These are phyloP conservation scores for Rhinoderma darwinii DNA, from an alignment of 2,113 vertebrate genomes.

Conservation along the genomic window DNA sequence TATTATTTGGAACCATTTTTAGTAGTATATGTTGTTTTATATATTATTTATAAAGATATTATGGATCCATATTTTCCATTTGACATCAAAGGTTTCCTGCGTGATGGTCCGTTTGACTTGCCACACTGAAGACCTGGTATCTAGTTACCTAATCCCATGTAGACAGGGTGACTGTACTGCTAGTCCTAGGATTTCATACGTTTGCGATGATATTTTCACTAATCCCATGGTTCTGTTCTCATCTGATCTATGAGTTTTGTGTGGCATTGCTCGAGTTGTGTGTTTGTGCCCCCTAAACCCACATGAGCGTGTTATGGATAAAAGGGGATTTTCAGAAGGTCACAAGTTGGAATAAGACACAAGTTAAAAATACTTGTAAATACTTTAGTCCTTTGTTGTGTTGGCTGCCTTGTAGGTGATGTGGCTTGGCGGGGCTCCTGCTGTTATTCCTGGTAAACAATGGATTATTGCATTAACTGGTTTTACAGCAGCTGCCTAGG, in stretches of 20 bases:
- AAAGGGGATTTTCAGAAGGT: conserved; percentile 45
- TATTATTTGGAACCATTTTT: not conserved
- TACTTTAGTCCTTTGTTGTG: conserved; percentile 22
- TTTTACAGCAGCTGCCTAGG: not conserved
- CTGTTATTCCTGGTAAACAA: conserved; percentile 41
- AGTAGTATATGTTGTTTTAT: not conserved
- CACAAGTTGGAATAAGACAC: conserved; percentile 21
- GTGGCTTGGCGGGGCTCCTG: not conserved
- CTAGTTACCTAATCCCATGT: not conserved
- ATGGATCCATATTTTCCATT: not conserved
- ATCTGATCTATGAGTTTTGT: not conserved
- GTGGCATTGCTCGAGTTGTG: not conserved
- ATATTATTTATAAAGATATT: not conserved
- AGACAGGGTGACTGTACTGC: not conserved
- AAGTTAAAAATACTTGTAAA: conserved; percentile 32
- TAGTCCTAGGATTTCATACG: not conserved
- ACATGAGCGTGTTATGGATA: conserved; percentile 13
- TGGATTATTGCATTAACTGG: conserved; percentile 18
- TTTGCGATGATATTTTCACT: not conserved
- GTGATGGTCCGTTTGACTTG: not conserved
- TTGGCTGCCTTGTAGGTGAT: not conserved
- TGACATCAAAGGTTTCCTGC: not conserved
- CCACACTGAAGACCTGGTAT: not conserved
- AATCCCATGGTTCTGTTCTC: conserved; percentile 24
- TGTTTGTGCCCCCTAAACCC: conserved; percentile 15